These are phyloP conservation scores for Desmophyllum pertusum DNA, from an alignment of 92 coral and sea anemone species.

Conservation along the genomic window DNA sequence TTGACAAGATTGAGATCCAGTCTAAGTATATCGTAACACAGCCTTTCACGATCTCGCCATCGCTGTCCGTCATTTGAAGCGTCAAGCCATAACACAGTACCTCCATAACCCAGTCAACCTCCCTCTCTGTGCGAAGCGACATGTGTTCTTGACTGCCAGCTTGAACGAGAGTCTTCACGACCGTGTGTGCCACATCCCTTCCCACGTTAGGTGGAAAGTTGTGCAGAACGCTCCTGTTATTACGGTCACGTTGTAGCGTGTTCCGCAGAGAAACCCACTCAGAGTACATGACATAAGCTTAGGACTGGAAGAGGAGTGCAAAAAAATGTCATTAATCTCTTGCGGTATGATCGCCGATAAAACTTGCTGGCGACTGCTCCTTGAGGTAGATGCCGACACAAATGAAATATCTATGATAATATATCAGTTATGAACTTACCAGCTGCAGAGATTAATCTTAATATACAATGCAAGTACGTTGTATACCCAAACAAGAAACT, in stretches of 20 bases:
- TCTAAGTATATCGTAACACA: constrained; percentile 90
- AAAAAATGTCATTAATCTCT: not conserved
- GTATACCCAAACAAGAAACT: not conserved
- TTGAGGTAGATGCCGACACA: not conserved
- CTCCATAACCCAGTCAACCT: constrained; percentile 96
- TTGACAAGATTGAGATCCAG: constrained; percentile 80
- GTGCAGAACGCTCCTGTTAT: constrained; percentile 81
- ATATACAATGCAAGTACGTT: not conserved
- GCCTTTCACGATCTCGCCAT: constrained; percentile 94
- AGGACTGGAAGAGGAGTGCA: constrained; percentile 4
- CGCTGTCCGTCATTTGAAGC: constrained; percentile 88
- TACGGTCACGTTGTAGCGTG: constrained; percentile 70
- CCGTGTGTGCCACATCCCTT: constrained; percentile 85
- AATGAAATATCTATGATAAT: not conserved
- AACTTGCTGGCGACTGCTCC: not conserved
- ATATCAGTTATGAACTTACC: not conserved
- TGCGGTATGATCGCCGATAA: not conserved
- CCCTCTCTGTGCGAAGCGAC: constrained; percentile 64
- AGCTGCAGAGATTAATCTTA: not conserved
- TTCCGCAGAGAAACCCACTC: constrained; percentile 98
- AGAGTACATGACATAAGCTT: constrained; percentile 76
- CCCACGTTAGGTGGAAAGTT: constrained; percentile 84
- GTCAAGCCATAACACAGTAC: constrained; percentile 92
- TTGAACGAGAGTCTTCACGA: constrained; percentile 77
- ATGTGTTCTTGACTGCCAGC: constrained; percentile 56